Conservation (phyloP, 2,113 vertebrate species). For the Campylomormyrus numenius region DNA sequence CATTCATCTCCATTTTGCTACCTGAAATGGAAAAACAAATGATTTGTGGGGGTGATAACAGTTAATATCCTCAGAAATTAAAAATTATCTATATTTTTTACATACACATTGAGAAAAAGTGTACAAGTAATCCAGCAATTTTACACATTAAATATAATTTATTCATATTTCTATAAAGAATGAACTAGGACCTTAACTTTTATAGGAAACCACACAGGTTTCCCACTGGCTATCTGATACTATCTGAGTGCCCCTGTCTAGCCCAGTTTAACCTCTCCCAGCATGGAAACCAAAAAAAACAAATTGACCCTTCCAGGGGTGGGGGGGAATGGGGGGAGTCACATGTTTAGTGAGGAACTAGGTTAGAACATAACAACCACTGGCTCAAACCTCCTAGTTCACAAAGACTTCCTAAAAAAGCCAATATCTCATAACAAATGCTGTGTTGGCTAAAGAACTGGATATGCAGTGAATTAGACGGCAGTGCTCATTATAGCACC, state of each 20-base stretch:
- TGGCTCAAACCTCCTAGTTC: not conserved
- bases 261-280: not conserved
- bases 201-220: not conserved
- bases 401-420: not conserved
- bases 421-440: not conserved
- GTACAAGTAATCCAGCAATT: not conserved
- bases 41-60: not conserved
- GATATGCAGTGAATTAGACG: not conserved
- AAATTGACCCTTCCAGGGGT: not conserved
- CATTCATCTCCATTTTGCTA: not conserved
- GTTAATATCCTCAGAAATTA: not conserved
- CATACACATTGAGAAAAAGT: not conserved
- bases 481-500: not conserved
- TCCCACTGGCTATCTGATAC: not conserved
- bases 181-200: not conserved
- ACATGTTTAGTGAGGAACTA: not conserved
- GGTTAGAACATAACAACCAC: not conserved
- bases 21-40: not conserved
- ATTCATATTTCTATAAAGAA: not conserved
- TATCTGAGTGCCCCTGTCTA: not conserved
- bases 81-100: not conserved
- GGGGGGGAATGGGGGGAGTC: not conserved
- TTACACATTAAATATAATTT: not conserved
- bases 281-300: slow-evolving; percentile 2
- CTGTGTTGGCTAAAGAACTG: not conserved